Evolutionary conservation across 1,140 invertebrate species (phyloP).

Genomic region (Diorhabda carinulata): DNA sequence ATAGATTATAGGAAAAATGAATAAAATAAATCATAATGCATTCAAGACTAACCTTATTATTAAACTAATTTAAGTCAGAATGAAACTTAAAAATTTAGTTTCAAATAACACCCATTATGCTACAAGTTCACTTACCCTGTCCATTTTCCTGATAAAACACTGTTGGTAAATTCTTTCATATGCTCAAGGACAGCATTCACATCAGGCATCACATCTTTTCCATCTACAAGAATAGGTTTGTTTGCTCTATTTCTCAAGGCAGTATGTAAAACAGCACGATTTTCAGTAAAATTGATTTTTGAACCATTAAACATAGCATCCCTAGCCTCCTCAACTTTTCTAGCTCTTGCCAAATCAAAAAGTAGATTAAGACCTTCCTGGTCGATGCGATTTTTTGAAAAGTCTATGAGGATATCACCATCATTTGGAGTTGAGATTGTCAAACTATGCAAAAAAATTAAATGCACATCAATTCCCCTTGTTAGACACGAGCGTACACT

Average conservation of each 20-base stretch:
- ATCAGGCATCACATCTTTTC: slow-evolving; percentile 90
- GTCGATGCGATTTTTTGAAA: slow-evolving; percentile 93
- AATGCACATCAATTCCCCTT: neutral
- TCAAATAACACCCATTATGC: no score
- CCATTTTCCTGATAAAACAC: slow-evolving; percentile 65
- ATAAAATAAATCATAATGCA: no score
- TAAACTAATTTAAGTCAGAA: neutral
- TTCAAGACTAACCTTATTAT: no score
- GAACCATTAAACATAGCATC: slow-evolving; percentile 92
- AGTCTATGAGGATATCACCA: slow-evolving; percentile 89
- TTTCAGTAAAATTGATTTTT: slow-evolving; percentile 98
- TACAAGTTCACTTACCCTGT: slow-evolving; percentile 50
- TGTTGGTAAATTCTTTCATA: slow-evolving; percentile 89
- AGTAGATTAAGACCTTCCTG: slow-evolving; percentile 71
- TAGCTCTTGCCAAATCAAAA: slow-evolving; percentile 75
- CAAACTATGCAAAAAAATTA: slow-evolving; percentile 58
- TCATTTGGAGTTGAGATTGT: slow-evolving; percentile 72
- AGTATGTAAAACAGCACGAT: slow-evolving; percentile 86
- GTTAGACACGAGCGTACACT: no score
- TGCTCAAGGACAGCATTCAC: slow-evolving; percentile 89
- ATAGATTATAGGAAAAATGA: neutral
- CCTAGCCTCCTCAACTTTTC: slow-evolving; percentile 80
- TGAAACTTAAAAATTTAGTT: neutral
- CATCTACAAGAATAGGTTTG: slow-evolving; percentile 76
- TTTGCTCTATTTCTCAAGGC: slow-evolving; percentile 87